Conservation (phyloP, 2,888 invertebrate species). For the Acrocyrtus sp. region DNA sequence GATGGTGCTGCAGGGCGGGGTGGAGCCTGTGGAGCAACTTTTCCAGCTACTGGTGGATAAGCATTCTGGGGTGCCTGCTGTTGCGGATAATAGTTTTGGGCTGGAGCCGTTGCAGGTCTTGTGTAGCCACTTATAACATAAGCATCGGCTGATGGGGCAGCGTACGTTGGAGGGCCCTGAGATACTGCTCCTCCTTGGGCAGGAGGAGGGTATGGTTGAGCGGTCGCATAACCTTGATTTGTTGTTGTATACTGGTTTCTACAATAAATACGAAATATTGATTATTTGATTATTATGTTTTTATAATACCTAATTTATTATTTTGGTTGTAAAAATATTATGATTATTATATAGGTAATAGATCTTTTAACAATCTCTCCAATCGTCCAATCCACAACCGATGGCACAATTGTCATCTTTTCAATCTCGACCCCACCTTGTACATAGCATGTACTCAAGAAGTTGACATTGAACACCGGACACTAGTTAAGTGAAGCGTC, state of each 20-base stretch:
- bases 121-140: conserved; percentile 62
- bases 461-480: too few relatives aligned
- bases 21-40: conserved; percentile 38
- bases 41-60: conserved; percentile 15
- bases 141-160: conserved; percentile 47
- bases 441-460: too few relatives aligned
- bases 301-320: neutral
- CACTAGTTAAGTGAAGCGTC: too few relatives aligned
- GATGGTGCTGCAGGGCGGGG: conserved; percentile 57
- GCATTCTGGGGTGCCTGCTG: conserved; percentile 40
- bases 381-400: too few relatives aligned
- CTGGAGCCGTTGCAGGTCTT: conserved; percentile 47
- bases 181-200: conserved; percentile 28
- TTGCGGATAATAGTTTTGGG: conserved; percentile 38
- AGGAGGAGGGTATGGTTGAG: conserved; percentile 41
- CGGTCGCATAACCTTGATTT: conserved; percentile 38
- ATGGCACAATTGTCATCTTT: too few relatives aligned
- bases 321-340: neutral
- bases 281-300: too few relatives aligned
- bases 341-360: too few relatives aligned
- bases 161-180: conserved; percentile 41
- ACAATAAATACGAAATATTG: conserved; percentile 11
- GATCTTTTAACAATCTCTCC: too few relatives aligned
- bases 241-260: conserved; percentile 57
- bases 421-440: too few relatives aligned